Conservation (phyloP, 23 tunicate genomes). For the Oikopleura albicans region DNA sequence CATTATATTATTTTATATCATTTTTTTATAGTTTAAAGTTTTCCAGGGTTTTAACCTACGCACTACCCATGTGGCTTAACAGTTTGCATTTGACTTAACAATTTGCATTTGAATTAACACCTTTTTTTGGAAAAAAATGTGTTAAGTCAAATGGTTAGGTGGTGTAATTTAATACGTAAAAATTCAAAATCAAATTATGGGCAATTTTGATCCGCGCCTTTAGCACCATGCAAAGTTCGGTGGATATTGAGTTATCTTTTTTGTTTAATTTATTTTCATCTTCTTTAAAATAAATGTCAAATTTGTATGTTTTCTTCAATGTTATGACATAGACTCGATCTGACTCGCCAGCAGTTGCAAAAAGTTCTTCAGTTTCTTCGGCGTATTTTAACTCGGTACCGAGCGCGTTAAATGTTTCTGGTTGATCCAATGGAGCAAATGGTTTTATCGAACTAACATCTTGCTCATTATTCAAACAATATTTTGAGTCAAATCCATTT, state of each 20-base stretch:
- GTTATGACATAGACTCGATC: neutral
- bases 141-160: too few species aligned
- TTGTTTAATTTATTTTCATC: neutral
- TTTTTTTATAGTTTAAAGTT: too few species aligned
- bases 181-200: too few species aligned
- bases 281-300: neutral
- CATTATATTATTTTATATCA: too few species aligned
- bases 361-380: neutral
- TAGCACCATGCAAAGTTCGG: neutral
- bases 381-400: neutral
- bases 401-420: neutral
- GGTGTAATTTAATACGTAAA: too few species aligned
- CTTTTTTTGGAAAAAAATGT: too few species aligned
- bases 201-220: too few species aligned
- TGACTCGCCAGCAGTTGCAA: conserved; percentile 12
- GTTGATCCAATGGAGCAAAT: neutral
- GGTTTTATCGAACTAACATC: neutral
- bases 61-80: too few species aligned
- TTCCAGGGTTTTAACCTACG: too few species aligned
- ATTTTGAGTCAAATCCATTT: neutral
- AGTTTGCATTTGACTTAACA: too few species aligned
- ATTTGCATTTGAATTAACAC: too few species aligned
- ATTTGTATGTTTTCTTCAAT: neutral
- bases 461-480: neutral
- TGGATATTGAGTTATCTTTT: neutral